Evolutionary conservation across 2,797 vertebrate species (phyloP).

Genomic region (Myiotriccus ornatus): DNA sequence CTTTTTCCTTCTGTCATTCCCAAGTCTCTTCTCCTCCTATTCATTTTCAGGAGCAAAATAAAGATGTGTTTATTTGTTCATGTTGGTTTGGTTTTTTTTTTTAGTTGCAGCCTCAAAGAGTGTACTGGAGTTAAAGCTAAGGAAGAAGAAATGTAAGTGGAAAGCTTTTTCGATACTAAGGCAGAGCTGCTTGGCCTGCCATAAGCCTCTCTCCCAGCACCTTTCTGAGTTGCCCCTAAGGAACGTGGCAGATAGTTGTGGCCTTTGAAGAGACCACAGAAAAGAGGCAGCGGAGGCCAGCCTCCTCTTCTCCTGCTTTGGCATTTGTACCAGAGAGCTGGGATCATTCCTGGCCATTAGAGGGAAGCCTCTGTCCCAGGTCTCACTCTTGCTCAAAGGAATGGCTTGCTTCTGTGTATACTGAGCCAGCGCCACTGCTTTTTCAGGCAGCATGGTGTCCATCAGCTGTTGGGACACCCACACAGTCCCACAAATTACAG

Average conservation of each 20-base stretch:
- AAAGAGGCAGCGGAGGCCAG: neutral
- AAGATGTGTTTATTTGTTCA: neutral
- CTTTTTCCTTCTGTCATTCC: conserved; percentile 2
- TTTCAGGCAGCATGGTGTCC: conserved; percentile 57
- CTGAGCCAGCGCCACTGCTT: conserved; percentile 61
- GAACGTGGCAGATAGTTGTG: neutral
- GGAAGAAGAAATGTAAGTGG: neutral
- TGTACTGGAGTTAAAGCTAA: neutral
- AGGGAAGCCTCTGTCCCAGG: conserved; percentile 11
- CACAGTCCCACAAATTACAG: conserved; percentile 75
- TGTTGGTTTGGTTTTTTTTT: neutral
- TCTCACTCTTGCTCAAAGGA: conserved; percentile 21
- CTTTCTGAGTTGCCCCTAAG: neutral
- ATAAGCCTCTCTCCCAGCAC: neutral
- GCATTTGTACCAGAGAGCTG: neutral
- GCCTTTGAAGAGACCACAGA: neutral
- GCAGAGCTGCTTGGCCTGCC: neutral
- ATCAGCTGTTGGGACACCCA: conserved; percentile 73
- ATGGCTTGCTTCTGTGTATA: conserved; percentile 38
- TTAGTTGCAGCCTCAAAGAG: neutral
- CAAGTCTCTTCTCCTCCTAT: neutral
- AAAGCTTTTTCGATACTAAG: neutral
- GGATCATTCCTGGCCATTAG: neutral
- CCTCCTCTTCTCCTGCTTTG: neutral
- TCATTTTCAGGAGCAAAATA: neutral